Evolutionary conservation across 1,140 invertebrate species (phyloP).

Genomic region (Cyrtorhinus lividipennis): DNA sequence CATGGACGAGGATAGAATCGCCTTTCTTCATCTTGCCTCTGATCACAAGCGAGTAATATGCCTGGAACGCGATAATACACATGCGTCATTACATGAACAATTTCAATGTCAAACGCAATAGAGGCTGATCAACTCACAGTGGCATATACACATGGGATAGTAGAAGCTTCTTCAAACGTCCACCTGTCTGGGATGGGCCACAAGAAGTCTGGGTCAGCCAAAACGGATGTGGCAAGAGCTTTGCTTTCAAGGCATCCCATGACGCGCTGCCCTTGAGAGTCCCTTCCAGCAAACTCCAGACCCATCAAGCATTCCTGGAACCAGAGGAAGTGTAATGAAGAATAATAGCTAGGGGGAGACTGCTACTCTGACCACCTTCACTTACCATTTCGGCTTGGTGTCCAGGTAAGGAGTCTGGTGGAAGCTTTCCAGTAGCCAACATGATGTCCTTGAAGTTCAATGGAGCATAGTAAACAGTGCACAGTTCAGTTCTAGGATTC

Average conservation of each 20-base stretch:
- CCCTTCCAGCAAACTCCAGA: slow-evolving; percentile 44
- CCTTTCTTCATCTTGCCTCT: slow-evolving; percentile 68
- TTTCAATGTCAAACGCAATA: slow-evolving; percentile 24
- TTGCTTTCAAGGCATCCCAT: slow-evolving; percentile 47
- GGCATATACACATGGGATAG: slow-evolving; percentile 67
- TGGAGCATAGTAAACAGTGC: slow-evolving; percentile 80
- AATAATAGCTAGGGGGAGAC: too few species aligned
- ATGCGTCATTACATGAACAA: too few species aligned
- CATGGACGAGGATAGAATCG: slow-evolving; percentile 81
- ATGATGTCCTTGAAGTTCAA: slow-evolving; percentile 96
- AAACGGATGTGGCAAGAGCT: slow-evolving; percentile 42
- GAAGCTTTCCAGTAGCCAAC: slow-evolving; percentile 88
- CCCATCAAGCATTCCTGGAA: slow-evolving; percentile 4
- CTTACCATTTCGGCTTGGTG: slow-evolving; percentile 43
- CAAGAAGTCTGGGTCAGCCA: slow-evolving; percentile 36
- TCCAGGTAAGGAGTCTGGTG: slow-evolving; percentile 85
- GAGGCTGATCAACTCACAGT: too few species aligned
- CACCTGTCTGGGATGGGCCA: slow-evolving; percentile 68
- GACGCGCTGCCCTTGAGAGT: slow-evolving; percentile 37
- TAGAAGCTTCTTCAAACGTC: slow-evolving; percentile 72
- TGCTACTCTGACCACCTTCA: too few species aligned
- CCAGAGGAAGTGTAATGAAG: too few species aligned
- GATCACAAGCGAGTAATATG: slow-evolving; percentile 79
- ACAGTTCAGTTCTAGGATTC: slow-evolving; percentile 41
- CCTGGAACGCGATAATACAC: slow-evolving; percentile 33